Conservation (phyloP, 1,140 invertebrate genomes). For the Zaprionus taronus region DNA sequence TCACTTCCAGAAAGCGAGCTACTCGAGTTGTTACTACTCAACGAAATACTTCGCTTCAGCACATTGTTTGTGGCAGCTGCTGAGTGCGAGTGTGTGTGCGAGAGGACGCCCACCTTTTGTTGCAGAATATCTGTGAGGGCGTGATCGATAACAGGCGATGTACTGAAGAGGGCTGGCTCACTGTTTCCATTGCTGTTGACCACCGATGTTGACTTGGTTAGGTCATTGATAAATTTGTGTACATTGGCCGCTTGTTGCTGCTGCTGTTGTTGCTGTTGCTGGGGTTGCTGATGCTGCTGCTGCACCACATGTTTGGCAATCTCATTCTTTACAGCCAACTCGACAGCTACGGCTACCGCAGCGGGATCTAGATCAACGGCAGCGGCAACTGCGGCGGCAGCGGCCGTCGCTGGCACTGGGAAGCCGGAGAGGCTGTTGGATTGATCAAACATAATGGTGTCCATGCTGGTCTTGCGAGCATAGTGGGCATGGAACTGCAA, state of each 20-base stretch:
- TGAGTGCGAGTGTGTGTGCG: conserved; percentile 15
- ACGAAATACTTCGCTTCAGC: conserved; percentile 69
- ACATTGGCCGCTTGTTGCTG: conserved; percentile 70
- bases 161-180: conserved; percentile 57
- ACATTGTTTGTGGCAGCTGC: conserved; percentile 38
- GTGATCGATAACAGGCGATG: conserved; percentile 68
- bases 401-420: conserved; percentile 52
- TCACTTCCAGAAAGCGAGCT: conserved; percentile 55
- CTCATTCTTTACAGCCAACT: conserved; percentile 86
- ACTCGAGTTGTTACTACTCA: conserved; percentile 64
- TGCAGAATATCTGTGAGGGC: conserved; percentile 73
- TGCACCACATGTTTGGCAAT: conserved; percentile 80
- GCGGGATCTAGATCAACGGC: conserved; percentile 63
- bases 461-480: conserved; percentile 70
- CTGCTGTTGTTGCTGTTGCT: conserved; percentile 48
- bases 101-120: conserved; percentile 52
- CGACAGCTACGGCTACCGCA: conserved; percentile 83
- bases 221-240: conserved; percentile 77
- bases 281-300: conserved; percentile 77
- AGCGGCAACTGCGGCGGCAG: conserved; percentile 56
- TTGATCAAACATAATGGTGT: conserved; percentile 79
- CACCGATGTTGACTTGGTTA: conserved; percentile 72
- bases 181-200: conserved; percentile 66
- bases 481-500: conserved; percentile 66
- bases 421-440: conserved; percentile 78